A percentile compares a stretch with the other conserved stretches of the same genome.
These are phyloP conservation scores for Eupristina koningsbergeri DNA, from an alignment of 1,140 invertebrate genomes.

Conservation along the genomic window DNA sequence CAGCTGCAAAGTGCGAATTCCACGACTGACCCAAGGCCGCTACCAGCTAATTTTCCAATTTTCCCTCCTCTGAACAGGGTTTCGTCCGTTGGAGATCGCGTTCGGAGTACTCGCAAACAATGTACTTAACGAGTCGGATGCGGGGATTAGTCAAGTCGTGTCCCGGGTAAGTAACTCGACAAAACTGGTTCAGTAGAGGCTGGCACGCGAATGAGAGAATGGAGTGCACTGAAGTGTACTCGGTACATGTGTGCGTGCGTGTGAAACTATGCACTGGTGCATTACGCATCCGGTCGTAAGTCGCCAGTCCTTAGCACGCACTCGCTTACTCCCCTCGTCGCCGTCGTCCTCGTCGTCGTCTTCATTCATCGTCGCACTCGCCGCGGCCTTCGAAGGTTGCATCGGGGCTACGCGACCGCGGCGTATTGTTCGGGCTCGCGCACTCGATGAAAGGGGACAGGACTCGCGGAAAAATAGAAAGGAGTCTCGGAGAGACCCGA, in stretches of 20 bases:
- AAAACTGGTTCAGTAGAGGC: constrained; percentile 31
- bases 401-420: constrained; percentile 57
- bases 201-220: background rate
- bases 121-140: background rate
- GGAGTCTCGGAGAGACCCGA: background rate
- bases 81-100: too few species aligned
- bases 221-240: background rate
- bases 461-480: background rate
- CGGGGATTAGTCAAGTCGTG: background rate
- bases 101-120: too few species aligned
- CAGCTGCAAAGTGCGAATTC: too few species aligned
- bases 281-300: constrained; percentile 29
- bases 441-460: background rate
- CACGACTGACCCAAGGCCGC: too few species aligned
- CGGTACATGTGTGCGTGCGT: background rate
- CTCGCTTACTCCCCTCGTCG: too few species aligned
- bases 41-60: too few species aligned
- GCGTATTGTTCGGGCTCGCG: constrained; percentile 40
- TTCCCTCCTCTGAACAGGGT: too few species aligned
- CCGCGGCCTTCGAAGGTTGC: constrained; percentile 73
- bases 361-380: constrained; percentile 71
- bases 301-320: background rate
- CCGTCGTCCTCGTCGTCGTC: too few species aligned
- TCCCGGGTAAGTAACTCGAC: too few species aligned
- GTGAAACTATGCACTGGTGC: constrained; percentile 10